Evolutionary conservation across 2,113 vertebrate genomes (phyloP), one percentile per base, ranked within the genome.

Genomic region (Ciconia maguari): DNA sequence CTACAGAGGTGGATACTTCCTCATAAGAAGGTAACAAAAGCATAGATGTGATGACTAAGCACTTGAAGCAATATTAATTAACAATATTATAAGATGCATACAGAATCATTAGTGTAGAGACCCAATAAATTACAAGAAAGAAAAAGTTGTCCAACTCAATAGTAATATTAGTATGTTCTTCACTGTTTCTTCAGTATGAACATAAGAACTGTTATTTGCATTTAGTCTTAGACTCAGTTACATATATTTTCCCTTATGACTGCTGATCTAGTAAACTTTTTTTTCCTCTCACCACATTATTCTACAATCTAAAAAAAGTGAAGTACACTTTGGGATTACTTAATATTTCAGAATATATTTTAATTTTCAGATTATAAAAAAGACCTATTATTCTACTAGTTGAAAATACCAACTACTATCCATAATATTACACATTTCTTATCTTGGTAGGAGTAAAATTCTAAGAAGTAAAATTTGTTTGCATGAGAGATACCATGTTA

Each of bases 401-500:
- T 48, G 8, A 66, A 75, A 85, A 76, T 27, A 65, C 29, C 18
- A 38, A 30, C 8, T 38, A 11, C 3, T 52, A 18, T 38, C 10
- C 6, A 27, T 26, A 72, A 46, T 70, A 46, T 17, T 70, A 13
- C 11, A n/a, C 0, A 7, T n/a, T 57, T 66, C 13, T 34, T 42
- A 22, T 14, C 34, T n/a, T 71, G 8, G 6, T n/a, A n/a, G 29
- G 15, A 80, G 5, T 49, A 54, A 74, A 89, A 75, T 38, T 78
- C 30, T 54, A 54, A 62, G 34, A 44, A 64, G 6, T 44, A 78
- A 70, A 42, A 44, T 54, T 36, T 44, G 7, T 60, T 83, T 89
- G 9, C 21, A 19, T 52, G 16, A 54, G 5, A 55, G 17, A 16
- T 46, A 62, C 4, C 4, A 11, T 15, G 7, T 16, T 0, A 0